Evolutionary conservation across 1,140 invertebrate species (phyloP).

Genomic region (Luehdorfia chinensis): DNA sequence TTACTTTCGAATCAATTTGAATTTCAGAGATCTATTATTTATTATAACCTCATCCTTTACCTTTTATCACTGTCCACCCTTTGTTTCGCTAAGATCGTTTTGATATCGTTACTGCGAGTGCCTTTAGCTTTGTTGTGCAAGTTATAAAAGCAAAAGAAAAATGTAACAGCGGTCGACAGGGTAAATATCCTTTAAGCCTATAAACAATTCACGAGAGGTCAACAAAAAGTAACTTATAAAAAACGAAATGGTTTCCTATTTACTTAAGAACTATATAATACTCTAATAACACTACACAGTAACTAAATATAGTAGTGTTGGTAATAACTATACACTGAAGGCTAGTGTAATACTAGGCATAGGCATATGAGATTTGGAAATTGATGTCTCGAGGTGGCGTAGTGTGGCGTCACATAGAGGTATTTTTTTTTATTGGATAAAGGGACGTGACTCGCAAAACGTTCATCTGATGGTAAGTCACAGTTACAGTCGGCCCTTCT

Average conservation of each 20-base stretch:
- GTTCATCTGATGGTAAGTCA: too few species aligned
- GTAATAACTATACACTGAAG: not conserved
- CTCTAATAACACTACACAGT: too few species aligned
- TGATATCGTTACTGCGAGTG: conserved; percentile 26
- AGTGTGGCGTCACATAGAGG: too few species aligned
- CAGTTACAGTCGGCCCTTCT: too few species aligned
- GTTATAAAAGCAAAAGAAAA: conserved; percentile 29
- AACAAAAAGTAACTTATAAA: conserved; percentile 25
- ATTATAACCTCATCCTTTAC: conserved; percentile 1
- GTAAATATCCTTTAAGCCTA: conserved; percentile 40
- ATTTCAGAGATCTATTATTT: conserved; percentile 2
- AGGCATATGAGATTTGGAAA: too few species aligned
- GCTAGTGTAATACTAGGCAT: too few species aligned
- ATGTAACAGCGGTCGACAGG: conserved; percentile 20
- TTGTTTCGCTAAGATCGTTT: conserved; percentile 23
- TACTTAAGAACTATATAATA: conserved; percentile 14
- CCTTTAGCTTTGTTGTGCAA: conserved; percentile 21
- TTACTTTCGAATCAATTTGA: not conserved
- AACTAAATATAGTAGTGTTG: not conserved
- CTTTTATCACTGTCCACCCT: conserved; percentile 20
- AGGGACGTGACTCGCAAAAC: too few species aligned
- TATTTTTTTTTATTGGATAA: too few species aligned
- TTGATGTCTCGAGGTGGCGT: too few species aligned
- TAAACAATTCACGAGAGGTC: conserved; percentile 50
- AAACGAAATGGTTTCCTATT: conserved; percentile 21